Evolutionary conservation across 2,113 vertebrate genomes (phyloP), one percentile per base, ranked within the genome.

Genomic region (Halcyon malimbica): DNA sequence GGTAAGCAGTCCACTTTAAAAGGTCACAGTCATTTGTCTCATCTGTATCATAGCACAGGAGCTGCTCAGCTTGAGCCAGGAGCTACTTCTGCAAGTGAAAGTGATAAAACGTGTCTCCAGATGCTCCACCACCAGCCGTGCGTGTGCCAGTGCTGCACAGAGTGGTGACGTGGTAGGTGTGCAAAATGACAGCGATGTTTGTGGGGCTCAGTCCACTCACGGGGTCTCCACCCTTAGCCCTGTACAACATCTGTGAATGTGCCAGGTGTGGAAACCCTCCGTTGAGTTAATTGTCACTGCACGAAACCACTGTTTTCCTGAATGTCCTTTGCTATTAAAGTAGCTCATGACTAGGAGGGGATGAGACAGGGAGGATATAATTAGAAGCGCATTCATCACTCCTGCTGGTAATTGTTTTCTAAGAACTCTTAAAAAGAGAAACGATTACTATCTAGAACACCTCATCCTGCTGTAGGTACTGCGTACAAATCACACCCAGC

Each of bases 401-500:
- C 91, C 91, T 82, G 90, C 90, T 95, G 83, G 48, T 90, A 95
- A 94, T 73, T 96, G 83, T 95, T 96, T 97, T 87, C 83, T 73
- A 65, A 87, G 93, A 93, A 92, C 4, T 9, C 77, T 37, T 35
- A 71, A 62, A 76, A 78, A 83, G 63, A 37, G 51, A 87, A 85
- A 28, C 6, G 11, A 93, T 82, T 79, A 42, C 85, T 77, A 62
- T 82, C 76, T 82, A 31, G 51, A 75, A n/a, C 28, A 80, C 60
- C 60, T 63, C 54, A 6, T 69, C 1, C 2, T 0, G 0, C 37
- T 53, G 83, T 88, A 87, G 83, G 76, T 79, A 71, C 14, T 25
- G 4, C n/a, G 54, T 60, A 6, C 28, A 14, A 6, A 41, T 28
- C 57, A 15, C 2, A 0, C 51, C 53, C 51, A 48, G 50, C 24